Percentiles rank a stretch among this genome's conserved stretches.
These are phyloP conservation scores for Ciona savignyi DNA, from an alignment of 23 tunicate species.

Conservation along the genomic window DNA sequence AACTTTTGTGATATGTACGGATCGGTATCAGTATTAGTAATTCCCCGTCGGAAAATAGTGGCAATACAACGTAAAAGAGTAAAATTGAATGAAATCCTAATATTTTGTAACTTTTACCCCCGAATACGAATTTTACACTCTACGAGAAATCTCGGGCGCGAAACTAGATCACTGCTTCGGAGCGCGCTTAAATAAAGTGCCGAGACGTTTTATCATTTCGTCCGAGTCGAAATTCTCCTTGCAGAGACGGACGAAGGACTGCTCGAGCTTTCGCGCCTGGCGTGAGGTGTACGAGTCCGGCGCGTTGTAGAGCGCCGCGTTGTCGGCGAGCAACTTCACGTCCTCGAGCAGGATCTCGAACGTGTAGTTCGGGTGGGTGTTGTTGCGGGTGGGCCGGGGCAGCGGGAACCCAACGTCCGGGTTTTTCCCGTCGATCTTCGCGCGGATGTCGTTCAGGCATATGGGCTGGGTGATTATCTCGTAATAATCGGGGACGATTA, in stretches of 20 bases:
- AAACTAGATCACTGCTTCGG: too few relatives aligned
- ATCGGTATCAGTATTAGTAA: too few relatives aligned
- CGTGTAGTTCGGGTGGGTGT: not conserved
- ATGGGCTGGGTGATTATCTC: conserved; percentile 29
- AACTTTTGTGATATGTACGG: too few relatives aligned
- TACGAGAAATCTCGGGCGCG: too few relatives aligned
- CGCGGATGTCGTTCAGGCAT: conserved; percentile 6
- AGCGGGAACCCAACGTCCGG: too few relatives aligned
- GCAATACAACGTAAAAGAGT: too few relatives aligned
- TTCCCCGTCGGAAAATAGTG: too few relatives aligned
- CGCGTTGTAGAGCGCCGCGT: conserved; percentile 42
- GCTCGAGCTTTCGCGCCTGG: conserved; percentile 27
- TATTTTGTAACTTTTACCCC: too few relatives aligned
- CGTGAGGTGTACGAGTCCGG: conserved; percentile 33
- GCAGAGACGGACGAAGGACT: conserved; percentile 33
- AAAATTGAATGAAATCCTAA: too few relatives aligned
- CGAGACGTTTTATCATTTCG: too few relatives aligned
- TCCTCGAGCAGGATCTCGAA: conserved; percentile 24
- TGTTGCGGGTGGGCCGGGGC: not conserved
- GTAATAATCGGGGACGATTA: conserved; percentile 26
- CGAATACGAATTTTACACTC: too few relatives aligned
- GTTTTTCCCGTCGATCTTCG: conserved; percentile 7
- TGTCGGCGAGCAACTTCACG: conserved; percentile 29
- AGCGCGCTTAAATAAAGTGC: too few relatives aligned
- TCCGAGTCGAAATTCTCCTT: conserved; percentile 20